A percentile compares a stretch with the other conserved stretches of the same genome.
These are phyloP conservation scores for Ceratosolen solmsi DNA, from an alignment of 1,140 invertebrate species.

Conservation along the genomic window DNA sequence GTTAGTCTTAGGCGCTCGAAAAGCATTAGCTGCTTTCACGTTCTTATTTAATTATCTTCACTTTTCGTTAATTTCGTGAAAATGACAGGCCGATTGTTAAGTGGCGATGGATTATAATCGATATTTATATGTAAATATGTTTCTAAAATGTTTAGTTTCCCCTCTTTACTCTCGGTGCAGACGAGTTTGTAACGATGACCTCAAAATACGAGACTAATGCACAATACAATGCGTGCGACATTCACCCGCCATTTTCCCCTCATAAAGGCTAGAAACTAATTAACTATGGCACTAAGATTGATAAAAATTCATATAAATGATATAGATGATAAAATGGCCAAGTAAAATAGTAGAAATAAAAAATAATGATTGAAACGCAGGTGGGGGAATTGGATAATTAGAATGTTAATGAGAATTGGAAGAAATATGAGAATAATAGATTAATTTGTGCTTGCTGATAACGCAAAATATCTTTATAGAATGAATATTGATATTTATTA, in stretches of 20 bases:
- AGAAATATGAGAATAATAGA: no score
- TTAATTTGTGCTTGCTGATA: not conserved
- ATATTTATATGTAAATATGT: not conserved
- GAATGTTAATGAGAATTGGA: no score
- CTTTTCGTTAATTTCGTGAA: not conserved
- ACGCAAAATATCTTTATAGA: not conserved
- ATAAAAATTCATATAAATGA: no score
- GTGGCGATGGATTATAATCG: not conserved
- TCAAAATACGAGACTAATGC: not conserved
- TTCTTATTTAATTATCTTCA: not conserved
- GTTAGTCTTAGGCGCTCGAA: no score
- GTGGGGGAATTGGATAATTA: no score
- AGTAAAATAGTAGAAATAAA: no score
- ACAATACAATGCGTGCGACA: not conserved
- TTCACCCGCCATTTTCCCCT: no score
- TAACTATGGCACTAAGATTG: no score
- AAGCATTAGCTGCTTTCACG: not conserved
- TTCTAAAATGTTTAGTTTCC: not conserved
- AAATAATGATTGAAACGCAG: no score
- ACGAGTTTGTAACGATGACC: not conserved
- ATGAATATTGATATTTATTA: not conserved
- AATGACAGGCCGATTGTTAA: not conserved
- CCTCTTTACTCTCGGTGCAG: not conserved
- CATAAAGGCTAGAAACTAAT: no score
- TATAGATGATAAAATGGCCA: no score